Base-by-base conservation (phyloP, 1,140 invertebrate genomes). In the Metopolophium dirhodum region DNA sequence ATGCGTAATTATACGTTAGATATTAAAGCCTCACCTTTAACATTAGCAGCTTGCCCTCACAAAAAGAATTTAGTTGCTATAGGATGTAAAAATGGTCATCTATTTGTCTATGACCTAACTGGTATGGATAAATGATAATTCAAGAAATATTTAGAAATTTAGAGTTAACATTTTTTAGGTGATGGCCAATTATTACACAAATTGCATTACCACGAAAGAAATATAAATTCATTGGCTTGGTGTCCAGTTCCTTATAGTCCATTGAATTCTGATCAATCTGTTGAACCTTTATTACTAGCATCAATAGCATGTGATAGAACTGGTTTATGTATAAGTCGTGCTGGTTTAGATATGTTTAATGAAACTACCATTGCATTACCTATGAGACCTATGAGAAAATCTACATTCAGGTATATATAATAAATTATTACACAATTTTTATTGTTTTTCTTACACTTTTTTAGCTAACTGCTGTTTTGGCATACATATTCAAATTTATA, bases 161-260 rank as follows among this genome's bases (percentile, higher is more conserved):
- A 30, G 68, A 68, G 61, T 94, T 94, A 93, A 41, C 20, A 37
- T 94, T 95, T 95, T 94, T 93, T 94, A 96, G 96, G 95, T 91
- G 95, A 95, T 94, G 96, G 96, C 11, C 95, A 95, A 93, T 94
- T 97, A 86, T 93, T 97, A 37, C 97, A 97, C 93, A 97, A 96
- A 95, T 95, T 97, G 11, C 96, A 97, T 94, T 96, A 96, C 18
- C 97, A 98, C 95, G 96, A 97, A 95, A 96, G 96, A n/a, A 96
- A 97, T 94, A 96, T 98, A 85, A 95, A 96, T 18, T 97, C 96
- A 94, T 94, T 98, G 47, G 96, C 96, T 54, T 98, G 97, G 97
- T 98, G 97, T 95, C 97, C 97, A 26, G 95, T 95, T 41, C 95
- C 96, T 61, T 94, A 95, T 54, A 96, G 96, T 95, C 94, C 96